Percentiles rank a stretch among this genome's conserved stretches.
These are phyloP conservation scores for Euura saliciscinereae DNA, from an alignment of 1,140 invertebrate genomes.

Conservation along the genomic window DNA sequence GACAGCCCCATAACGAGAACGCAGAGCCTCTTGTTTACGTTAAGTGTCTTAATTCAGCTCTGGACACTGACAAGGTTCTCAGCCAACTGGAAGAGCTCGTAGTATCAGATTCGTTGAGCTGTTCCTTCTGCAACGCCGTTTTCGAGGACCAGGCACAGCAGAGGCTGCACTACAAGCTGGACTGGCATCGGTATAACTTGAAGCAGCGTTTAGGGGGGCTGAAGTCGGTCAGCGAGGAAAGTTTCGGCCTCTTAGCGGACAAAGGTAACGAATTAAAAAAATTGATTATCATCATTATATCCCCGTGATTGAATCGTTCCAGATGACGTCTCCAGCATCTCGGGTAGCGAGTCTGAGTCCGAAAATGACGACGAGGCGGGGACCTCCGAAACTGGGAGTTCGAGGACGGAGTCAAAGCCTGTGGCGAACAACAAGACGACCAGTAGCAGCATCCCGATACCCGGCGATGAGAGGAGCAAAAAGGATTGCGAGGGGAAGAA, in stretches of 20 bases:
- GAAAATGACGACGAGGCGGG: slow-evolving; percentile 62
- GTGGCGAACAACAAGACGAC: slow-evolving; percentile 25
- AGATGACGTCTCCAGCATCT: slow-evolving; percentile 80
- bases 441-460: slow-evolving; percentile 21
- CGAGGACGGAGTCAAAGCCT: not conserved
- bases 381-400: slow-evolving; percentile 56
- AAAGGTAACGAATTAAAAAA: slow-evolving; percentile 40
- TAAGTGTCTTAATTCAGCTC: slow-evolving; percentile 28
- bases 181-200: slow-evolving; percentile 78
- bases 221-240: slow-evolving; percentile 64
- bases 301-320: slow-evolving; percentile 27
- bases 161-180: slow-evolving; percentile 69
- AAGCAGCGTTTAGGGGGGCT: slow-evolving; percentile 67
- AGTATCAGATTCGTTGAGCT: slow-evolving; percentile 60
- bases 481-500: slow-evolving; percentile 36
- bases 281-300: slow-evolving; percentile 10
- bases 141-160: slow-evolving; percentile 61
- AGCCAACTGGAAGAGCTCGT: slow-evolving; percentile 50
- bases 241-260: slow-evolving; percentile 57
- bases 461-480: slow-evolving; percentile 23
- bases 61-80: slow-evolving; percentile 39
- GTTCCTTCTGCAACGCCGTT: slow-evolving; percentile 62
- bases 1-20: too few species aligned
- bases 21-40: not conserved
- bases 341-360: slow-evolving; percentile 72